Evolutionary conservation across 2,888 invertebrate genomes (phyloP).

Genomic region (Teleiodes luculella): DNA sequence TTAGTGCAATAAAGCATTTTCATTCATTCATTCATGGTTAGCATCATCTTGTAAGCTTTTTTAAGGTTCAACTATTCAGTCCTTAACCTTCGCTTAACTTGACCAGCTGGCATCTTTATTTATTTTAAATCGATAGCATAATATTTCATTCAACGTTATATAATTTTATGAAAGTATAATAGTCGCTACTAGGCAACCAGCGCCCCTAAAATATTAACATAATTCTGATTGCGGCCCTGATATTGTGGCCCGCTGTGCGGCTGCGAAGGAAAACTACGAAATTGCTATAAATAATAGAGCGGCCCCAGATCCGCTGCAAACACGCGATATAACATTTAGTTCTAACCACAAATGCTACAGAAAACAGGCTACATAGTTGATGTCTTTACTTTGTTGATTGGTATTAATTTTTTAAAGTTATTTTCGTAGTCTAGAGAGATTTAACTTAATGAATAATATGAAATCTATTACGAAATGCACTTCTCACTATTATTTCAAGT

Average conservation of each 20-base stretch:
- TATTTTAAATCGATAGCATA: too few species aligned
- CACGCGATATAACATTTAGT: conserved; percentile 5
- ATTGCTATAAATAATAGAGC: conserved; percentile 1
- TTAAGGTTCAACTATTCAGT: too few species aligned
- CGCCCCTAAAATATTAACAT: conserved; percentile 4
- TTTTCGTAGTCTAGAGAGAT: background rate
- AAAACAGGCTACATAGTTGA: conserved; percentile 5
- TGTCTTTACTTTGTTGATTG: conserved; percentile 7
- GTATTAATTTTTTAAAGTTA: background rate
- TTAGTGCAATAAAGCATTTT: too few species aligned
- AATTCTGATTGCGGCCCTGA: background rate
- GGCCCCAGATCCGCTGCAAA: background rate
- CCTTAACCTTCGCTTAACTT: too few species aligned
- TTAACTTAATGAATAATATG: too few species aligned
- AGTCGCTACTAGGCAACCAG: background rate
- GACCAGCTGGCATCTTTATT: too few species aligned
- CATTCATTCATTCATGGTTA: too few species aligned
- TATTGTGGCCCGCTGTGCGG: background rate
- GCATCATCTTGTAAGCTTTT: too few species aligned
- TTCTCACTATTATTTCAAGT: too few species aligned
- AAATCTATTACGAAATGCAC: too few species aligned
- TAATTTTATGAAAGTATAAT: too few species aligned
- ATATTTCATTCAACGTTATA: too few species aligned
- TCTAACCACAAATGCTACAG: conserved; percentile 1
- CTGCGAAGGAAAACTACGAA: background rate